Evolutionary conservation across 2,797 vertebrate species (phyloP), one percentile per base, ranked within the genome.

Genomic region (Enoplosus armatus): DNA sequence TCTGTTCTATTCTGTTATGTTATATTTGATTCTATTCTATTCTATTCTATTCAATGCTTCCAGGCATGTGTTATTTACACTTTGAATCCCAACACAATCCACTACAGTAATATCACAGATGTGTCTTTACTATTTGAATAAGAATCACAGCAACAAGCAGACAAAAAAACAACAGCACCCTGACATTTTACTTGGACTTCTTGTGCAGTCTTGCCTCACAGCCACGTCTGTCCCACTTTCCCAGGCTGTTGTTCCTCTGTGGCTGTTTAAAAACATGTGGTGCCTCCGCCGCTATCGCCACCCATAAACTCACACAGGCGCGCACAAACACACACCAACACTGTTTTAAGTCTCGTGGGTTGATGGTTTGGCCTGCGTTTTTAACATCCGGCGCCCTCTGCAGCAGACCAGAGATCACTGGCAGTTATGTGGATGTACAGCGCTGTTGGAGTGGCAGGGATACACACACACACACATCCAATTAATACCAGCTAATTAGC

Each of bases 401-500:
- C 64, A 53, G 61, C 37, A 35, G 66, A 75, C 45, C 27, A 47
- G 14, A 75, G 82, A 50, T 82, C 71, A 73, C 45, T 51, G 45
- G 29, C 43, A 72, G 62, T 45, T 33, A 59, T 43, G 56, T 22
- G 58, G 55, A 81, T 60, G 72, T 77, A 63, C 55, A 61, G 74
- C 26, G 4, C 66, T 62, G 72, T 39, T 64, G 55, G 35, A 86
- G 61, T 67, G 55, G 27, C 70, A 72, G 26, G 8, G 35, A 65
- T 65, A 24, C 58, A 59, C 7, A 22, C 41, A 62, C 59, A 61
- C 15, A 15, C 18, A 24, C 31, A 31, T 55, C 50, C 72, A 85
- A 90, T 93, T 93, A 91, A 91, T 90, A 90, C 79, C 79, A 82
- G 74, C 73, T 90, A 89, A 89, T 92, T 92, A 94, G 74, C 76